These are phyloP conservation scores for Scotopteryx bipunctaria DNA, from an alignment of 2,888 invertebrate genomes.

Conservation along the genomic window DNA sequence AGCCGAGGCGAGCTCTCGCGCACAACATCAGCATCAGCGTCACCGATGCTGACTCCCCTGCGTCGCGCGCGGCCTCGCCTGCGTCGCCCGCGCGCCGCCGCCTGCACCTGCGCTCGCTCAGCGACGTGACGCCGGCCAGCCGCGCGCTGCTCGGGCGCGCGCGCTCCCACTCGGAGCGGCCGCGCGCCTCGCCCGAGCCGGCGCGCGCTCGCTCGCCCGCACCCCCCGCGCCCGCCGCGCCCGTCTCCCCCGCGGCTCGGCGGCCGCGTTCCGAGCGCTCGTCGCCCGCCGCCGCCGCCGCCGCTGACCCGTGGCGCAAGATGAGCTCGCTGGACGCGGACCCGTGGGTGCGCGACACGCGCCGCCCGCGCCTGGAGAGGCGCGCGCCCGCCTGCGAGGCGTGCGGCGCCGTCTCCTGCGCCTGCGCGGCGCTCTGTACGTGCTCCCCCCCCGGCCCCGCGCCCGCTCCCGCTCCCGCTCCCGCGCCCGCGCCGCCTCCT, in stretches of 20 bases:
- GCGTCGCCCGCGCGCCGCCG: conserved; percentile 75
- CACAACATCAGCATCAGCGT: conserved; percentile 75
- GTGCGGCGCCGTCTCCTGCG: conserved; percentile 52
- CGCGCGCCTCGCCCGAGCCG: conserved; percentile 53
- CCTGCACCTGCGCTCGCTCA: conserved; percentile 72
- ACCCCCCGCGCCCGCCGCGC: conserved; percentile 32
- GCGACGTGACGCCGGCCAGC: conserved; percentile 74
- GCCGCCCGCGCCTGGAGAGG: conserved; percentile 40
- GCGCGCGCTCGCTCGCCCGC: conserved; percentile 40
- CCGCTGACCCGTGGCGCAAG: conserved; percentile 39
- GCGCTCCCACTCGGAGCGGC: conserved; percentile 71
- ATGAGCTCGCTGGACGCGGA: conserved; percentile 38
- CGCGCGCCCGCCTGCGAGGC: conserved; percentile 48
- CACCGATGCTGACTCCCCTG: conserved; percentile 72
- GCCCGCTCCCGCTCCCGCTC: conserved; percentile 40
- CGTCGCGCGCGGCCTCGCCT: conserved; percentile 68
- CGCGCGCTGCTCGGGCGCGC: conserved; percentile 65
- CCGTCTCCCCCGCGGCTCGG: conserved; percentile 42
- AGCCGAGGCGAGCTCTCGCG: conserved; percentile 44
- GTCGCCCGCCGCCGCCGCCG: conserved; percentile 53
- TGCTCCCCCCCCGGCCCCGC: conserved; percentile 43
- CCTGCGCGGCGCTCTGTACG: conserved; percentile 53
- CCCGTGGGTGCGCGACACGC: conserved; percentile 45
- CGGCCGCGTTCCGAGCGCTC: conserved; percentile 52
- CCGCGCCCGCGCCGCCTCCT: conserved; percentile 35